Conservation (phyloP, 2,113 vertebrate genomes). For the Lagenorhynchus albirostris region DNA sequence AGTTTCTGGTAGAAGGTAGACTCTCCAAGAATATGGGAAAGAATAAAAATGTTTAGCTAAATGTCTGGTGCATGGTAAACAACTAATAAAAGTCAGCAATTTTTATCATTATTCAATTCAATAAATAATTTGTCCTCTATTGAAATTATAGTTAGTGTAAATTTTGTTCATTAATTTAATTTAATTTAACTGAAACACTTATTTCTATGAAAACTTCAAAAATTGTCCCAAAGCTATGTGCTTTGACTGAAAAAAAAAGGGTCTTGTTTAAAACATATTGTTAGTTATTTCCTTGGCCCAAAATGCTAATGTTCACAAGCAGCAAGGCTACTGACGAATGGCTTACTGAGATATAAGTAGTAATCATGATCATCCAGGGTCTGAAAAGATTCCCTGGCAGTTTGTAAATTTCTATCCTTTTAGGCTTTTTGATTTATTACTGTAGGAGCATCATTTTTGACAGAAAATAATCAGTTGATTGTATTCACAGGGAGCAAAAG, state of each 20-base stretch:
- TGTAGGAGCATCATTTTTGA: neutral
- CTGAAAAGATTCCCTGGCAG: neutral
- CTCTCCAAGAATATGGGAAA: neutral
- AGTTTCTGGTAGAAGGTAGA: neutral
- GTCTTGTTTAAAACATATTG: neutral
- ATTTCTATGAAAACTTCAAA: neutral
- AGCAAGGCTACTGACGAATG: neutral
- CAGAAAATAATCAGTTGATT: neutral
- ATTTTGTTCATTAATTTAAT: neutral
- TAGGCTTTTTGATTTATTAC: neutral
- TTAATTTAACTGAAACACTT: neutral
- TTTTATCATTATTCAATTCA: neutral
- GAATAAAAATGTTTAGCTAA: neutral
- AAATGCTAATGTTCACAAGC: neutral
- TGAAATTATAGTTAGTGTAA: neutral
- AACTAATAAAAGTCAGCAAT: neutral
- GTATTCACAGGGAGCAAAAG: neutral
- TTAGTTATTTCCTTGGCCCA: neutral
- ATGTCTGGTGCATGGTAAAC: neutral
- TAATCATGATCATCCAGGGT: neutral
- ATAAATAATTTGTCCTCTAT: neutral
- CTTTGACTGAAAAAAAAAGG: neutral
- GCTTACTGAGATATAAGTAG: neutral
- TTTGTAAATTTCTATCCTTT: neutral
- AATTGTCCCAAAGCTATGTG: neutral